Evolutionary conservation across 1,140 invertebrate genomes (phyloP).

Genomic region (Tetragonula clypearis): DNA sequence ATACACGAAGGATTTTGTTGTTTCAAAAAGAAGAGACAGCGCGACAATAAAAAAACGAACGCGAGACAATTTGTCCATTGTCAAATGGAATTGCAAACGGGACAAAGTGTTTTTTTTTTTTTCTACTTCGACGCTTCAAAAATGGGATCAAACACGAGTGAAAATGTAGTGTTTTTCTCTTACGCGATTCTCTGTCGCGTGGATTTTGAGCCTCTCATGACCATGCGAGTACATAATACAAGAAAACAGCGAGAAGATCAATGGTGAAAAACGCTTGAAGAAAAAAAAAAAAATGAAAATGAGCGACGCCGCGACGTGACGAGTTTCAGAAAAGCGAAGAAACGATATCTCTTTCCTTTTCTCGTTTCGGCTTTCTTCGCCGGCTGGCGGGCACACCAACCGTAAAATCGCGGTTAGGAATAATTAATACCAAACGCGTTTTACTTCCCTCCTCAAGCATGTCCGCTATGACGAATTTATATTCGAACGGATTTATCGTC

Average conservation of each 20-base stretch:
- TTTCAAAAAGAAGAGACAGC: no score
- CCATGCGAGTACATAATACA: background rate
- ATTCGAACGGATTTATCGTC: no score
- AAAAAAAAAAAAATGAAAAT: background rate
- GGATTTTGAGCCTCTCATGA: constrained; percentile 1
- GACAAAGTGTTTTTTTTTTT: no score
- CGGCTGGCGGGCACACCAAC: constrained; percentile 24
- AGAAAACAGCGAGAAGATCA: constrained; percentile 34
- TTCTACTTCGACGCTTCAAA: background rate
- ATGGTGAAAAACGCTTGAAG: constrained; percentile 31
- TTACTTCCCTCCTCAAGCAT: constrained; percentile 25
- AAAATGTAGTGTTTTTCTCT: background rate
- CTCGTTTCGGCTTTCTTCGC: constrained; percentile 31
- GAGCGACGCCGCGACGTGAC: constrained; percentile 1
- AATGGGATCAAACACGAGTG: background rate
- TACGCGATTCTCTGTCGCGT: no score
- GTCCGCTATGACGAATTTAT: background rate
- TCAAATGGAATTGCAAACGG: no score
- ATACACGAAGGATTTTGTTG: no score
- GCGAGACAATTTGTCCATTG: no score
- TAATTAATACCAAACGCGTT: constrained; percentile 36
- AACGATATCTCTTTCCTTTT: constrained; percentile 45
- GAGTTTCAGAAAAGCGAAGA: constrained; percentile 56
- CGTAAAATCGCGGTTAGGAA: constrained; percentile 58
- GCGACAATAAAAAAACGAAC: no score